phyloP scores from a whole-genome alignment of 1,140 invertebrate genomes.

The Coptotermes formosanus region DNA sequence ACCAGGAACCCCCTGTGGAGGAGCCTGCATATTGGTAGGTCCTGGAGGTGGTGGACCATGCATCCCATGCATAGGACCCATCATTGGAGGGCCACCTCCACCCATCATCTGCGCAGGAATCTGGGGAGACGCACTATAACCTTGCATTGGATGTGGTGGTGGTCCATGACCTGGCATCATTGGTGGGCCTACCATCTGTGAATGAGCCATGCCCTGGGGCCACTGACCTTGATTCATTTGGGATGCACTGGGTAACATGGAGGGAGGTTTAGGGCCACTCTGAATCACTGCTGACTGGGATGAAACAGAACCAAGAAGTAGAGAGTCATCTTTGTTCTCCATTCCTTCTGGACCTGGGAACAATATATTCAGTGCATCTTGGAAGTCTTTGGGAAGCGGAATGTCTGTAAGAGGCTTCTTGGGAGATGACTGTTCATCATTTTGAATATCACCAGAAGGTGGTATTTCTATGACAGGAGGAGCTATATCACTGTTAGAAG shows the following conservation, averaged over 20 bases:
- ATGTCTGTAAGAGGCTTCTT: slow-evolving; percentile 31
- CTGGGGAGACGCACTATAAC: not conserved
- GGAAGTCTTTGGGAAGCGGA: slow-evolving; percentile 60
- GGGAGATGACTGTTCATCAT: not conserved
- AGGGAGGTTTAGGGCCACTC: not conserved
- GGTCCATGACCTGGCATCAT: not conserved
- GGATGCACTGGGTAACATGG: not conserved
- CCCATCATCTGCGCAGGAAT: not conserved
- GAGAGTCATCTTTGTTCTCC: slow-evolving; percentile 23
- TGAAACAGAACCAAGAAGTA: slow-evolving; percentile 43
- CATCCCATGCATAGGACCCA: slow-evolving; percentile 15
- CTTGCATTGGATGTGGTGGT: not conserved
- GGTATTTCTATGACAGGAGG: not conserved
- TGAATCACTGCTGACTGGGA: not conserved
- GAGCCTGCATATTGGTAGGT: not conserved
- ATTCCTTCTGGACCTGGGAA: slow-evolving; percentile 34
- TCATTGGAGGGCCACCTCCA: slow-evolving; percentile 8
- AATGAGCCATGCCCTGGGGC: not conserved
- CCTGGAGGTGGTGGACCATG: not conserved
- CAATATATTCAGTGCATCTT: slow-evolving; percentile 44
- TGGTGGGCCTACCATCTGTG: slow-evolving; percentile 9
- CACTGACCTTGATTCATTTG: slow-evolving; percentile 21
- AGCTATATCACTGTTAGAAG: not conserved
- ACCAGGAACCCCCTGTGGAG: not conserved
- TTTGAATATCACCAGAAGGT: not conserved